phyloP scores from a whole-genome alignment of 2,113 vertebrate genomes.

The Xenus cinereus region DNA sequence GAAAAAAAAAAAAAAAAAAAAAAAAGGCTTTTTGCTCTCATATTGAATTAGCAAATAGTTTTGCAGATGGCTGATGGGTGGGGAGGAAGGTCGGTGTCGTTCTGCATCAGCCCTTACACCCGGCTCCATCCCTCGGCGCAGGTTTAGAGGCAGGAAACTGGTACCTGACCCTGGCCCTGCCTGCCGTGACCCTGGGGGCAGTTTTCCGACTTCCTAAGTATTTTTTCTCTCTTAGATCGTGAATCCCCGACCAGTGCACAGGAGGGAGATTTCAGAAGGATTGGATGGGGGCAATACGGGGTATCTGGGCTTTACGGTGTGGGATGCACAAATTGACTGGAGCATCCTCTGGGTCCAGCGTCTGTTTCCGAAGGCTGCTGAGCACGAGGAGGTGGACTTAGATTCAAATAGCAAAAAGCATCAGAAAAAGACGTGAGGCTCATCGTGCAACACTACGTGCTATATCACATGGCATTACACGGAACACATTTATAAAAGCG shows the following conservation, averaged over 20 bases:
- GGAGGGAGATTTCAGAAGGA: neutral
- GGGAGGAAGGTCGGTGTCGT: rapidly evolving
- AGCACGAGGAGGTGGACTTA: rapidly evolving
- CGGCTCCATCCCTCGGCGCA: rapidly evolving
- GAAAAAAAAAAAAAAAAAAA: too few species aligned
- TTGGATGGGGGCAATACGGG: neutral
- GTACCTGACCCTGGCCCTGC: rapidly evolving
- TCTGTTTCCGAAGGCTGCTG: neutral
- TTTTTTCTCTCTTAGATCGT: neutral
- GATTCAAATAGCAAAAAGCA: neutral
- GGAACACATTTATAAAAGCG: rapidly evolving
- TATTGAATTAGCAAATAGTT: neutral
- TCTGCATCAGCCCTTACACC: neutral
- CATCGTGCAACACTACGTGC: rapidly evolving
- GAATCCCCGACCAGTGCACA: neutral
- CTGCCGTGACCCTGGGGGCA: rapidly evolving
- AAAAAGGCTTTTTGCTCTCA: rapidly evolving
- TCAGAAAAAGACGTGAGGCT: neutral
- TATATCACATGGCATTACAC: rapidly evolving
- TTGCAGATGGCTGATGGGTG: neutral
- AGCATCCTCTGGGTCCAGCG: rapidly evolving
- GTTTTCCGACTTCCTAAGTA: neutral
- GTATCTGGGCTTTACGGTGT: rapidly evolving
- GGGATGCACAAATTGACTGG: rapidly evolving
- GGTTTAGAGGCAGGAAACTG: rapidly evolving